These are phyloP conservation scores for Seriola rivoliana DNA, from an alignment of 2,113 vertebrate genomes.

Conservation along the genomic window DNA sequence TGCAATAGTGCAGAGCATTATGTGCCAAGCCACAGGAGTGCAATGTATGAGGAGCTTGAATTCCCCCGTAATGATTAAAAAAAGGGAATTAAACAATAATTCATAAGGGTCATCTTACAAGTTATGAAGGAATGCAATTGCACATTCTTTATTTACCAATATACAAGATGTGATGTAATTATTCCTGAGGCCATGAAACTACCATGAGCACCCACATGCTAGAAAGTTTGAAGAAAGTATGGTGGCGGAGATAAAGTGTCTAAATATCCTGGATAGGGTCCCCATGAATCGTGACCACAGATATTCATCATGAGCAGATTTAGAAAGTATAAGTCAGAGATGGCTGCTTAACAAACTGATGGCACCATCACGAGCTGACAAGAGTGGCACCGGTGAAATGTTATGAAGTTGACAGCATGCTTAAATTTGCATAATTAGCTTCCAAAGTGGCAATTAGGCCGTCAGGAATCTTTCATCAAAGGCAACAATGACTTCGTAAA, in stretches of 20 bases:
- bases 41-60: not conserved
- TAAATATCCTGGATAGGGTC: not conserved
- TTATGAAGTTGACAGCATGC: constrained; percentile 68
- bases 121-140: not conserved
- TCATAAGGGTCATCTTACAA: constrained; percentile 2
- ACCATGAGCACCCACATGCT: constrained; percentile 6
- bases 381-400: constrained; percentile 46
- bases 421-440: constrained; percentile 74
- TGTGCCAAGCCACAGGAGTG: not conserved
- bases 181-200: constrained; percentile 17
- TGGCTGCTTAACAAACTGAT: constrained; percentile 48
- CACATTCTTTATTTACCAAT: not conserved
- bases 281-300: constrained; percentile 19
- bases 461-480: constrained; percentile 64
- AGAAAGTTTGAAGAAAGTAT: constrained; percentile 20
- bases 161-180: constrained; percentile 12
- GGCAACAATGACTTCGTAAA: constrained; percentile 51
- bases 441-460: constrained; percentile 71
- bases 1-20: not conserved
- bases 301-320: constrained; percentile 37
- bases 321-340: constrained; percentile 42
- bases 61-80: not conserved
- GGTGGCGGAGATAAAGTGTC: constrained; percentile 12
- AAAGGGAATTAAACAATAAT: not conserved
- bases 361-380: constrained; percentile 65